Base-by-base conservation (phyloP, 2,797 vertebrate genomes). In the Acanthurus leucopareius region DNA sequence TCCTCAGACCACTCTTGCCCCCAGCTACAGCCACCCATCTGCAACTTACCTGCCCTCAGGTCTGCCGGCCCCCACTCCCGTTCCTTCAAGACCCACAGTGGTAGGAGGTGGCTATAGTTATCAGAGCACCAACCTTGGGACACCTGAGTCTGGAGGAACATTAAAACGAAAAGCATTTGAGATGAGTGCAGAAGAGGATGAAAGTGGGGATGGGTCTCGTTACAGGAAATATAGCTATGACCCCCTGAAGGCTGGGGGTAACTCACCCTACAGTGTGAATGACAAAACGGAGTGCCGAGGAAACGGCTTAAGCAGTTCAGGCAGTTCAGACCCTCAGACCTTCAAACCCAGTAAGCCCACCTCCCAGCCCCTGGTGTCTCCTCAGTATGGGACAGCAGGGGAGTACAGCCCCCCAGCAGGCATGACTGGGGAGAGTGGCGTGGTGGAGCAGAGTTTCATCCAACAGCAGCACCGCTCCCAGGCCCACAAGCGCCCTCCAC, bases 161-260 rank as follows among this genome's bases (percentile, higher is more conserved):
- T 89, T 98, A 84, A 99, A 99, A 94, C 96, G 98, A 82, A 99
- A 98, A 88, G 97, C 96, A 0, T 97, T 97, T 10, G 97, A 97
- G 75, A 94, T 97, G 93, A 90, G 90, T 1, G 82, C 94, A 0
- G 96, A 96, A 1, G 96, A 96, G 17, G 96, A 96, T 0, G 96
- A 96, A 0, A 92, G 79, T 0, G 95, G 95, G 52, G 95, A 96
- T 32, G 74, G 86, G 42, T 90, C 94, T 42, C 96, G 97, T 79
- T 98, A 97, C 87, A 95, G 97, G 89, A 99, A 98, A 90, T 98
- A 96, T 74, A 93, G 93, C 83, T 98, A 98, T 62, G 97, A 98
- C 82, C 91, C 96, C 53, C 82, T 96, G 89, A 98, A 99, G 89
- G 86, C 94, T 2, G 93, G 92, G 13, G 94, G 88, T 44, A 88